phyloP scores from a whole-genome alignment of 2,888 invertebrate species.

The Lysandra coridon region DNA sequence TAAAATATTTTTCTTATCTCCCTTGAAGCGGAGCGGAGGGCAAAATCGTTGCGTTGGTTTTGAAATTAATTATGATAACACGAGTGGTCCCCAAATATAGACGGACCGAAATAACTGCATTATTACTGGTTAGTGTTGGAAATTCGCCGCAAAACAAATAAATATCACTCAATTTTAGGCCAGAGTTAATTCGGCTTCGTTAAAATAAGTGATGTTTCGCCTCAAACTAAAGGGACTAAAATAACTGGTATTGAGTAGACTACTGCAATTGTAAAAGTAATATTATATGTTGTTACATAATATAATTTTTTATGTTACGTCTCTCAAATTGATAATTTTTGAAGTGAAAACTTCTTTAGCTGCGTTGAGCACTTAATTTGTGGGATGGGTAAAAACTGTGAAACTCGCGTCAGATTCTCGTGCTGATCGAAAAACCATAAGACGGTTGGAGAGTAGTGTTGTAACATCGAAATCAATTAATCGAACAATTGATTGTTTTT shows the following conservation, averaged over 20 bases:
- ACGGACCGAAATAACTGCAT: background rate
- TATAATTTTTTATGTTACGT: too few relatives aligned
- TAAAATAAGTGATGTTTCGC: background rate
- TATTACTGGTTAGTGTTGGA: background rate
- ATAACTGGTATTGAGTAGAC: background rate
- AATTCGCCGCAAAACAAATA: background rate
- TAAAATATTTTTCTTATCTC: conserved; percentile 8
- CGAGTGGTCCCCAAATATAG: conserved; percentile 1
- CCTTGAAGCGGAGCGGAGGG: background rate
- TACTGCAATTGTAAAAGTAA: too few relatives aligned
- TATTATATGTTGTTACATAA: too few relatives aligned
- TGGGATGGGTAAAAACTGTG: too few relatives aligned
- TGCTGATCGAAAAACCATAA: too few relatives aligned
- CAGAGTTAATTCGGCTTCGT: background rate
- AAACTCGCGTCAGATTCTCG: too few relatives aligned
- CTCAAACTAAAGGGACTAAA: background rate
- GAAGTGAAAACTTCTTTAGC: too few relatives aligned
- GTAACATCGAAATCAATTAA: too few relatives aligned
- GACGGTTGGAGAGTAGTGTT: too few relatives aligned
- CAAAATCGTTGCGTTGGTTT: background rate
- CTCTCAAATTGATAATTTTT: too few relatives aligned
- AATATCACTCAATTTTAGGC: background rate
- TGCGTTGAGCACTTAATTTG: too few relatives aligned
- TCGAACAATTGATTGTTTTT: too few relatives aligned
- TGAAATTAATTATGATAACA: conserved; percentile 6